phyloP scores from a whole-genome alignment of 2,797 vertebrate genomes.

The Amblyopsis hoosieri region DNA sequence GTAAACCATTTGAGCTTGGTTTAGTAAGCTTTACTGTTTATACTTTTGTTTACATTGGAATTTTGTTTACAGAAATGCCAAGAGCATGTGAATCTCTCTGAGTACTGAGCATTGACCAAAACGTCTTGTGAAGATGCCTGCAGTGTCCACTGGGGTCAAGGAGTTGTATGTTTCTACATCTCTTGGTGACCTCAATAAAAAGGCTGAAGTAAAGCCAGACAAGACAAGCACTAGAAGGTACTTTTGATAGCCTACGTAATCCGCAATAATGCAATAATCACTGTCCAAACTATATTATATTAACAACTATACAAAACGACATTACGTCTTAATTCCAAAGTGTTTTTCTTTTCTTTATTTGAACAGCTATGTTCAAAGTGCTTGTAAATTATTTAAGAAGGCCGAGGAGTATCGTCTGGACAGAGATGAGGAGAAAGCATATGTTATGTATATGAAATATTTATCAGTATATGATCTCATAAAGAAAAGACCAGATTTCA shows the following conservation, averaged over 20 bases:
- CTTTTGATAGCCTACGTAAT: background rate
- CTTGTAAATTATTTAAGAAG: conserved; percentile 94
- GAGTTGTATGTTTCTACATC: conserved; percentile 93
- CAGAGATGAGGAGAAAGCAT: conserved; percentile 95
- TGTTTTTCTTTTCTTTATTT: conserved; percentile 8
- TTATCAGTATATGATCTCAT: conserved; percentile 92
- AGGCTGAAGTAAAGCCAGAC: conserved; percentile 91
- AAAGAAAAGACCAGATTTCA: conserved; percentile 95
- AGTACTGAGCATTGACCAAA: conserved; percentile 43
- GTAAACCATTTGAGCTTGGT: too few relatives aligned
- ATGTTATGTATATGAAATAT: conserved; percentile 97
- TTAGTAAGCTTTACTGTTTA: too few relatives aligned
- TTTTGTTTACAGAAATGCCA: conserved; percentile 47
- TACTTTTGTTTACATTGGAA: background rate
- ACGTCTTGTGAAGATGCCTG: conserved; percentile 84
- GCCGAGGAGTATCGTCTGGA: conserved; percentile 94
- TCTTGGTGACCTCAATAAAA: conserved; percentile 94
- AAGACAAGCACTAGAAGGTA: conserved; percentile 91
- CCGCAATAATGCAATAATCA: background rate
- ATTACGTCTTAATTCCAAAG: too few relatives aligned
- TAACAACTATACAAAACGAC: background rate
- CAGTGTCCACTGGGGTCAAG: conserved; percentile 89
- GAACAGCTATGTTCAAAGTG: conserved; percentile 91
- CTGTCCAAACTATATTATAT: too few relatives aligned
- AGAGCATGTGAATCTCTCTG: conserved; percentile 43